phyloP scores from a whole-genome alignment of 2,888 invertebrate species.

The Neoscelio sp. region DNA sequence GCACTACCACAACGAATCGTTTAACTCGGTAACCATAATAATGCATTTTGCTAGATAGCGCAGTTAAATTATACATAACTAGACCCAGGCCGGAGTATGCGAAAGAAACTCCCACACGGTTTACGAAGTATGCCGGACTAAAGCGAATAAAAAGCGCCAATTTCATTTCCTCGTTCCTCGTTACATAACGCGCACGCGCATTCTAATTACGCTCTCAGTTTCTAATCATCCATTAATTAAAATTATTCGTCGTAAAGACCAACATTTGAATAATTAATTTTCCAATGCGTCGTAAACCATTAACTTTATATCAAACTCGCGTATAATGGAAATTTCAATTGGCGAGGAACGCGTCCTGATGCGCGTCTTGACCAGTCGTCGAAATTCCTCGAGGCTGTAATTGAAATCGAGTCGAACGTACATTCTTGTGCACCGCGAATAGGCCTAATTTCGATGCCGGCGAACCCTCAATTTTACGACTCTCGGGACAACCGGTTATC shows the following conservation, averaged over 20 bases:
- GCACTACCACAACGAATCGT: slow-evolving; percentile 36
- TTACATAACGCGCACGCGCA: slow-evolving; percentile 10
- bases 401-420: slow-evolving; percentile 74
- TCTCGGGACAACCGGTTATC: slow-evolving; percentile 51
- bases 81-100: slow-evolving; percentile 33
- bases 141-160: slow-evolving; percentile 19
- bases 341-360: slow-evolving; percentile 11
- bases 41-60: slow-evolving; percentile 50
- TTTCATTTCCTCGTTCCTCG: slow-evolving; percentile 21
- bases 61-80: slow-evolving; percentile 48
- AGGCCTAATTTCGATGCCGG: slow-evolving; percentile 48
- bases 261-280: too few species aligned
- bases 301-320: too few species aligned
- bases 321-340: too few species aligned
- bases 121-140: slow-evolving; percentile 5
- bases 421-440: slow-evolving; percentile 16
- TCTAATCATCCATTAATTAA: too few species aligned
- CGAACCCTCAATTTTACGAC: slow-evolving; percentile 43
- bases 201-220: too few species aligned
- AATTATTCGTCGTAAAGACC: too few species aligned
- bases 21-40: slow-evolving; percentile 46
- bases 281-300: too few species aligned
- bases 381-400: slow-evolving; percentile 79
- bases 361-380: slow-evolving; percentile 77
- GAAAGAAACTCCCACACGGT: slow-evolving; percentile 55